Conservation (phyloP, 1,140 invertebrate species). For the Drosophila melanogaster region Release_6_plus_ISO1_MT NT_033777.3:11834001-11834500, state of each 20-base stretch:
- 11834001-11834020: too few relatives aligned
- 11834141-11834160: background rate
- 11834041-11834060: too few relatives aligned
- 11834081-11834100: background rate
- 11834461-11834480: conserved; percentile 2
- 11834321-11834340: conserved; percentile 25
- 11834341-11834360: background rate
- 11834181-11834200: conserved; percentile 3
- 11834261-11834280: background rate
- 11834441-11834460: conserved; percentile 2
- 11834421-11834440: conserved; percentile 9
- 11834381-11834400: conserved; percentile 12
- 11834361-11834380: conserved; percentile 14
- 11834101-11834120: background rate
- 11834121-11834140: background rate
- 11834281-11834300: conserved; percentile 21
- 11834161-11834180: background rate
- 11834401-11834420: background rate
- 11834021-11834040: too few relatives aligned
- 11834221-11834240: background rate
- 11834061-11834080: background rate
- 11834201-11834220: background rate
- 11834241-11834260: conserved; percentile 4
- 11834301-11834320: conserved; percentile 15
- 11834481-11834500: conserved; percentile 29